These are phyloP conservation scores for Morus bassanus DNA, from an alignment of 2,797 vertebrate genomes.

Conservation along the genomic window DNA sequence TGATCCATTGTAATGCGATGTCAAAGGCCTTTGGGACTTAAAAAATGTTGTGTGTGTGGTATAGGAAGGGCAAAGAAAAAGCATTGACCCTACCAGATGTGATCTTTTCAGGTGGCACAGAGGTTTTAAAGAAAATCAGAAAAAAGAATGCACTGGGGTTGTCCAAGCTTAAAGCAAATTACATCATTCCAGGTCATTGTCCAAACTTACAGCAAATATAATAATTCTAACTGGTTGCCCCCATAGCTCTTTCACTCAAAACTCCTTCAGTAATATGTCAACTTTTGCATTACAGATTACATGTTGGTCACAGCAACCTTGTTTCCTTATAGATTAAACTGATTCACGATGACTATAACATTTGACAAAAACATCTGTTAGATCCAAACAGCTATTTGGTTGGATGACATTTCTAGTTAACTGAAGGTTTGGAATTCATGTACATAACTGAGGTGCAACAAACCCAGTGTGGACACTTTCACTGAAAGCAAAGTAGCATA, in stretches of 20 bases:
- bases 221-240: background rate
- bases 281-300: background rate
- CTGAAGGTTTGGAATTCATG: background rate
- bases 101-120: background rate
- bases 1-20: constrained; percentile 38
- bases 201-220: background rate
- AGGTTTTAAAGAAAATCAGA: background rate
- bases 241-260: background rate
- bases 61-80: background rate
- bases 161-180: background rate
- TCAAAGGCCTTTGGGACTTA: background rate
- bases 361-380: background rate
- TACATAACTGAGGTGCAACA: background rate
- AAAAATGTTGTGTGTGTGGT: background rate
- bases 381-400: background rate
- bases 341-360: background rate
- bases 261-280: background rate
- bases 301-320: background rate
- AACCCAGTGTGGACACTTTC: background rate
- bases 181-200: background rate
- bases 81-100: background rate
- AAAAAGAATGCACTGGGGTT: background rate
- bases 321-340: background rate
- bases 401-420: background rate
- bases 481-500: background rate